phyloP scores from a whole-genome alignment of 2,797 vertebrate species.

The Diplodus sargus region DNA sequence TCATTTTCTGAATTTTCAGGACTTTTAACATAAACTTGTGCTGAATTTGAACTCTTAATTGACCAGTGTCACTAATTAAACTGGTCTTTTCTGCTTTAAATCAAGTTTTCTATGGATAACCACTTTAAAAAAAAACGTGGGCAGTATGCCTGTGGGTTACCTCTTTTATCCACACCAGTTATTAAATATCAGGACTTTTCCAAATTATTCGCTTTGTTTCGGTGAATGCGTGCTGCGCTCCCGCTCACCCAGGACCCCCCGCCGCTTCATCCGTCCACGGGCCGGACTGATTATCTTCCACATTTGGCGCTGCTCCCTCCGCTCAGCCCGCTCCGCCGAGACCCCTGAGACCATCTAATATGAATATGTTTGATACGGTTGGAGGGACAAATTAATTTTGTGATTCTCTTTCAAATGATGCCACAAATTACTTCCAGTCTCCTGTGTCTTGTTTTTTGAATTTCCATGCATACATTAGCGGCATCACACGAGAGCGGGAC shows the following conservation, averaged over 20 bases:
- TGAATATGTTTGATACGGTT: slow-evolving; percentile 1
- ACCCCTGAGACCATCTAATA: slow-evolving; percentile 12
- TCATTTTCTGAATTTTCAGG: background rate
- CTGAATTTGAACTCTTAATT: no score
- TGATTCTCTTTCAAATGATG: slow-evolving; percentile 6
- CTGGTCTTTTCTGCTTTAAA: background rate
- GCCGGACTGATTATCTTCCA: slow-evolving; percentile 12
- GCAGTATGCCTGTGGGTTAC: no score
- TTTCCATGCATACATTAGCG: background rate
- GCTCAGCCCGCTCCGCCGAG: background rate
- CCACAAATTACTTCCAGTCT: background rate
- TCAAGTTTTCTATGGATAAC: no score
- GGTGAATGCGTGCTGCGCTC: background rate
- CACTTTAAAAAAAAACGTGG: no score
- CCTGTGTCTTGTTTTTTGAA: background rate
- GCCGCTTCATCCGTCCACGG: background rate
- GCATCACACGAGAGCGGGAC: background rate
- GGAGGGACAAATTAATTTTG: slow-evolving; percentile 10
- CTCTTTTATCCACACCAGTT: background rate
- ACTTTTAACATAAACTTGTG: background rate
- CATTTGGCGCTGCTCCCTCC: slow-evolving; percentile 2
- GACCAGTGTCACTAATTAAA: no score
- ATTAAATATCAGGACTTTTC: slow-evolving; percentile 2
- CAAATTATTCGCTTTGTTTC: background rate
- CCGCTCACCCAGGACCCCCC: background rate